phyloP scores from a whole-genome alignment of 2,888 invertebrate genomes.

The Dinocampus coccinellae region DNA sequence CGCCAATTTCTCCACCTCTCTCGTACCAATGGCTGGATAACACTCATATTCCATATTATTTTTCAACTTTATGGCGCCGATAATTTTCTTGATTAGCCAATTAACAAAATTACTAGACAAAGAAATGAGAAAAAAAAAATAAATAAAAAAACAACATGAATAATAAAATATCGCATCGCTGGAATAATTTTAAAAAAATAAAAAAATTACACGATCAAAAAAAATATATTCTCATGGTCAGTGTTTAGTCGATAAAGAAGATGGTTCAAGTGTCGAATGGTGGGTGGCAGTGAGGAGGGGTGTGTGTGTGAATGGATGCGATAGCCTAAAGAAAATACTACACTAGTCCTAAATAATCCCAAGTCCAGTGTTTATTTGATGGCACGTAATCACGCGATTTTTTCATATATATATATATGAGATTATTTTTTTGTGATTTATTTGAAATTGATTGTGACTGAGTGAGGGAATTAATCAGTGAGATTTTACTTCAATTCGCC shows the following conservation, averaged over 20 bases:
- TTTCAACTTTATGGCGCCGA: conserved; percentile 58
- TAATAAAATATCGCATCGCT: not conserved
- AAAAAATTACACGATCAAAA: not conserved
- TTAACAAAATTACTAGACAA: conserved; percentile 48
- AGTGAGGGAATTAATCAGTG: no score
- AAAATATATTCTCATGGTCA: not conserved
- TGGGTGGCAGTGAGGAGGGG: no score
- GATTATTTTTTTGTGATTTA: no score
- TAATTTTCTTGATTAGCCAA: conserved; percentile 61
- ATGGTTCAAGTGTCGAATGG: conserved; percentile 2
- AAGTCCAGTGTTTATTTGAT: conserved; percentile 68
- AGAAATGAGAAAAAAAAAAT: conserved; percentile 11
- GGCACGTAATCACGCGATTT: conserved; percentile 68
- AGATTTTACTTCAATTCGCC: no score
- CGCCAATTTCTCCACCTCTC: not conserved
- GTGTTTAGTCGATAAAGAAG: not conserved
- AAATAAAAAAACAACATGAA: not conserved
- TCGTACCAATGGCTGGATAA: conserved; percentile 43
- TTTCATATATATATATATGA: no score
- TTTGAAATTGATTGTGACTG: no score
- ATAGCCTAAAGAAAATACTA: conserved; percentile 55
- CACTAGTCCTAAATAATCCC: conserved; percentile 62
- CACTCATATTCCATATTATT: conserved; percentile 32
- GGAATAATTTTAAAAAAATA: not conserved
- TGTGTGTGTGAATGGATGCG: conserved; percentile 21